Percentiles rank a stretch among this genome's conserved stretches.
Evolutionary conservation across 2,797 vertebrate species (phyloP).

Genomic region (Mastacembelus armatus): DNA sequence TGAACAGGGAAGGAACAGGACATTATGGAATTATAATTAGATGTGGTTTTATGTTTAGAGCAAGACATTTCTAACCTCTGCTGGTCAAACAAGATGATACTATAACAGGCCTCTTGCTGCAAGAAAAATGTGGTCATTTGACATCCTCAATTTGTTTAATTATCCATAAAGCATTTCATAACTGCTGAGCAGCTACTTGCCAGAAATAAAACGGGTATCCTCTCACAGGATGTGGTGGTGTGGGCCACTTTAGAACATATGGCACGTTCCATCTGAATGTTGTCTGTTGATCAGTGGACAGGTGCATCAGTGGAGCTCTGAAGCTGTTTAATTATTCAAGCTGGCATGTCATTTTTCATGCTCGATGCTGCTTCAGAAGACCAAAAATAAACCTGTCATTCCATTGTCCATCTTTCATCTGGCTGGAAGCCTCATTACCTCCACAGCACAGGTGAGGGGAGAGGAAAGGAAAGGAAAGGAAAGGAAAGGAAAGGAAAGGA

Average conservation of each 20-base stretch:
- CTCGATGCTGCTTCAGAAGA: constrained; percentile 37
- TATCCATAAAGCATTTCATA: constrained; percentile 13
- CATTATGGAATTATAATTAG: constrained; percentile 53
- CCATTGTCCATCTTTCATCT: constrained; percentile 63
- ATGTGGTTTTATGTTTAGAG: constrained; percentile 43
- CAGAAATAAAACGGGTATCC: constrained; percentile 26
- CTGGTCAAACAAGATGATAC: constrained; percentile 30
- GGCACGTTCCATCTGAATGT: constrained; percentile 59
- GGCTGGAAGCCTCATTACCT: constrained; percentile 69
- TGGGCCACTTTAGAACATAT: constrained; percentile 57
- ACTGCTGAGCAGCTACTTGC: constrained; percentile 6
- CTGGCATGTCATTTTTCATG: constrained; percentile 71
- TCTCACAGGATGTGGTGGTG: constrained; percentile 13
- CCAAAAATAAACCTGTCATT: constrained; percentile 74
- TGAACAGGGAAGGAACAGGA: constrained; percentile 41
- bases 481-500: constrained; percentile 1
- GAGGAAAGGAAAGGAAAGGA: constrained; percentile 3
- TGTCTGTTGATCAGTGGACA: constrained; percentile 75
- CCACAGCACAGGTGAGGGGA: constrained; percentile 30
- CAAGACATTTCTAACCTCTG: constrained; percentile 29
- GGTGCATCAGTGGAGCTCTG: constrained; percentile 61
- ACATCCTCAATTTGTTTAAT: constrained; percentile 14
- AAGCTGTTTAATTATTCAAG: constrained; percentile 79
- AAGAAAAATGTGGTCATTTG: constrained; percentile 13
- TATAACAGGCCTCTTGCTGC: constrained; percentile 3